phyloP scores from a whole-genome alignment of 2,797 vertebrate genomes.

The Hephaestus fuliginosus region DNA sequence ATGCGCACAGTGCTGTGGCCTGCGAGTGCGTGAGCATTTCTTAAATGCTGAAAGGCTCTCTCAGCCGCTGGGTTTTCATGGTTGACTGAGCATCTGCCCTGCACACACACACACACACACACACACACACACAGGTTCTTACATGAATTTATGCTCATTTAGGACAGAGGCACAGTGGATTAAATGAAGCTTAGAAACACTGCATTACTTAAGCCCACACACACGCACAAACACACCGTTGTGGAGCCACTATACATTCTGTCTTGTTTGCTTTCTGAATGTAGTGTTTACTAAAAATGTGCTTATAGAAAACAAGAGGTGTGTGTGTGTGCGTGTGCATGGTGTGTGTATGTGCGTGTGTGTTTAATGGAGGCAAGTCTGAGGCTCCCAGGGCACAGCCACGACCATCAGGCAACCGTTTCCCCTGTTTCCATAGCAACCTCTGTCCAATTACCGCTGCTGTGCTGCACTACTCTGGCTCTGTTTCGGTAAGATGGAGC shows the following conservation, averaged over 20 bases:
- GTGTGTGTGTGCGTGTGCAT: conserved; percentile 27
- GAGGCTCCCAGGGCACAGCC: conserved; percentile 90
- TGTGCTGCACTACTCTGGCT: conserved; percentile 77
- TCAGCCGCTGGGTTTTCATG: conserved; percentile 41
- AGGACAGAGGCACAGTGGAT: conserved; percentile 43
- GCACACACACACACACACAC: conserved; percentile 13
- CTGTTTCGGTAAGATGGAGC: conserved; percentile 86
- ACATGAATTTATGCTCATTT: conserved; percentile 40
- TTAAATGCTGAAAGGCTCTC: conserved; percentile 42
- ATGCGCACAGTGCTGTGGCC: conserved; percentile 1
- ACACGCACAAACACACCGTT: conserved; percentile 36
- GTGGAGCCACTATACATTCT: conserved; percentile 14
- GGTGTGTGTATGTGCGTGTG: conserved; percentile 33
- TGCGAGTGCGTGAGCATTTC: conserved; percentile 35
- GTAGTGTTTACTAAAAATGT: background rate
- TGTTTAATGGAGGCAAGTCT: conserved; percentile 72
- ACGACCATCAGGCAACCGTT: conserved; percentile 91
- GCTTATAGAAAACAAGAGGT: conserved; percentile 15
- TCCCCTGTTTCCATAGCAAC: conserved; percentile 99
- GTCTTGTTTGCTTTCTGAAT: conserved; percentile 29
- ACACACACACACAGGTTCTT: conserved; percentile 17
- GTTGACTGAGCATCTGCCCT: conserved; percentile 47
- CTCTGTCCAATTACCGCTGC: conserved; percentile 91
- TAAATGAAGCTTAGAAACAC: conserved; percentile 45
- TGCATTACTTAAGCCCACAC: conserved; percentile 4